Evolutionary conservation across 2,888 invertebrate species (phyloP), one percentile per base, ranked within the genome.

Genomic region (Lottia scabra): DNA sequence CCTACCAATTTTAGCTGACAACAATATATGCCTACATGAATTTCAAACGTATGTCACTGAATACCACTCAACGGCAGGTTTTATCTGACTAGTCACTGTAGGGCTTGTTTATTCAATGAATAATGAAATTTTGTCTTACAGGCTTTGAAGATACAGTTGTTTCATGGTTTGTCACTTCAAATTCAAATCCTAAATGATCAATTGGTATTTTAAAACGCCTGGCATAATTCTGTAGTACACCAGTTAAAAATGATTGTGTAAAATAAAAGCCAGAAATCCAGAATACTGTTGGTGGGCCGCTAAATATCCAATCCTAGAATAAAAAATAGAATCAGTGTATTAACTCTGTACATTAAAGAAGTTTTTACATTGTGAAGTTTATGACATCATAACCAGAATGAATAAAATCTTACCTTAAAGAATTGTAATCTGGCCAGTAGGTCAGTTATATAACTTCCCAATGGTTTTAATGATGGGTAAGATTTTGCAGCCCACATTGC

Each of bases 251-350:
- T 0, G 90, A 90, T 80, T 90, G 90, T 0, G 90, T 89, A 79
- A 90, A 90, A 78, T 88, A 90, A 74, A 90, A 90, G 6, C 89
- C 90, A 5, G 90, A 90, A 38, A 90, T 83, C 90, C 90, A 90
- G 79, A 89, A 90, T 12, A 90, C 88, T 6, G 80, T 74, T 16
- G 90, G 90, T 19, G 84, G 78, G 26, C 90, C 90, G 65, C 77
- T 79, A 67, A 80, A 83, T 13, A 88, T 86, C 89, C 89, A 89
- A 67, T 87, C 86, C 86, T 88, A 75, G 3, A 78, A 68, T 26
- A 43, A 38, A 38, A 8, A 38, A 38, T 8, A 8, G 1, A 67
- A 19, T 19, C 8, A 8, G 6, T 38, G 8, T 38, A 38, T 5
- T 38, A 38, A 10, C 38, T 38, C 38, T 38, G 2, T 30, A 30